Conservation (phyloP, 2,888 invertebrate genomes). For the Lasioglossum marginatum region DNA sequence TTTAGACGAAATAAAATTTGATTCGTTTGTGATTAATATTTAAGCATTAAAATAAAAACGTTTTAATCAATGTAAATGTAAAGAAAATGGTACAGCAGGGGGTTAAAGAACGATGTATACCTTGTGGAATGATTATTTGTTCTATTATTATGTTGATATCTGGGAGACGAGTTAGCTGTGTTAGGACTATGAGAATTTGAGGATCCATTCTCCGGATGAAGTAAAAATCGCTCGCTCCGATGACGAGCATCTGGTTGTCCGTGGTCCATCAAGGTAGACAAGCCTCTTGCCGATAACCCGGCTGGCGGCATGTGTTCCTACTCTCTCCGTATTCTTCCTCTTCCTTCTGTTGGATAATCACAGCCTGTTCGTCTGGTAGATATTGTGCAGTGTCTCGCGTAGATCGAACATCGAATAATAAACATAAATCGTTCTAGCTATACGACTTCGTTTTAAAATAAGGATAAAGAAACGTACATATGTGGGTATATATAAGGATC, state of each 20-base stretch:
- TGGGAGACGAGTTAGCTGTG: slow-evolving; percentile 79
- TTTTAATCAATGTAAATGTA: too few relatives aligned
- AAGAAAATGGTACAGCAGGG: too few relatives aligned
- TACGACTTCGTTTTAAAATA: slow-evolving; percentile 4
- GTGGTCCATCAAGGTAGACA: slow-evolving; percentile 84
- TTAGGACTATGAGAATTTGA: slow-evolving; percentile 78
- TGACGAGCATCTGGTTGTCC: slow-evolving; percentile 84
- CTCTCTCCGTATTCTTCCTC: slow-evolving; percentile 64
- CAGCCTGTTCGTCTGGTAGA: slow-evolving; percentile 35
- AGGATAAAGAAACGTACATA: slow-evolving; percentile 3
- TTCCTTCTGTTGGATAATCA: slow-evolving; percentile 59
- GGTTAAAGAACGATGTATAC: slow-evolving; percentile 53
- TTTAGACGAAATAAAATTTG: too few relatives aligned
- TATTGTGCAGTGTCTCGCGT: slow-evolving; percentile 23
- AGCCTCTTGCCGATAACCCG: slow-evolving; percentile 84
- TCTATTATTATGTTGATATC: slow-evolving; percentile 79
- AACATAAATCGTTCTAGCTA: slow-evolving; percentile 28
- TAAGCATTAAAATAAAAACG: too few relatives aligned
- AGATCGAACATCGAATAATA: slow-evolving; percentile 26
- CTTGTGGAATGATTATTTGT: slow-evolving; percentile 78
- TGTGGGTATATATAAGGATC: slow-evolving; percentile 15
- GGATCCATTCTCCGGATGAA: slow-evolving; percentile 83
- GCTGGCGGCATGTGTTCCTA: slow-evolving; percentile 84
- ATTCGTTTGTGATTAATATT: too few relatives aligned
- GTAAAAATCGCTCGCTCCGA: slow-evolving; percentile 83